A percentile compares a stretch with the other conserved stretches of the same genome.
Conservation (phyloP, 2,888 invertebrate genomes). For the Eretmocerus hayati region DNA sequence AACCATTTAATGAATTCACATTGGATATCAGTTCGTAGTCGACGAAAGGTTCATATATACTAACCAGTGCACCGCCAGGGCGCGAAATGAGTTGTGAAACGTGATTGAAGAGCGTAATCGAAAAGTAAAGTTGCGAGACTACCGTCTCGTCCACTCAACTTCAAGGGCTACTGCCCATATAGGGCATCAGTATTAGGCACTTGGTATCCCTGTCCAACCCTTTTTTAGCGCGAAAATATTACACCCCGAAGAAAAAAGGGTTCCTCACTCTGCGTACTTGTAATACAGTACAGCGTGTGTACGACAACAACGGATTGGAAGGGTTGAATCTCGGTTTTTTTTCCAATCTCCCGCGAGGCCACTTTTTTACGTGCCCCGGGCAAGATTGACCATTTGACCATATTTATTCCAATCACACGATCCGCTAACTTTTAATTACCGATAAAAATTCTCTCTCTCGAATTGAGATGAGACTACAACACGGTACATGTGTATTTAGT, state of each 20-base stretch:
- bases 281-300: too few relatives aligned
- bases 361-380: conserved; percentile 27
- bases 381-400: conserved; percentile 41
- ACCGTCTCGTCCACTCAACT: not conserved
- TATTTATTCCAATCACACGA: conserved; percentile 44
- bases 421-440: conserved; percentile 44
- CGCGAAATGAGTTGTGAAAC: conserved; percentile 24
- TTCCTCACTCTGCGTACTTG: too few relatives aligned
- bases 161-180: not conserved
- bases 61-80: conserved; percentile 2
- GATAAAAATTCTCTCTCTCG: conserved; percentile 38
- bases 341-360: not conserved
- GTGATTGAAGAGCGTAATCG: conserved; percentile 25
- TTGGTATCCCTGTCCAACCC: too few relatives aligned
- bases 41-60: too few relatives aligned
- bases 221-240: too few relatives aligned
- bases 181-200: conserved; percentile 10
- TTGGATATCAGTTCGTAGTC: conserved; percentile 6
- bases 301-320: too few relatives aligned
- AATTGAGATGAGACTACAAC: too few relatives aligned
- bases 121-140: conserved; percentile 20
- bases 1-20: conserved; percentile 21
- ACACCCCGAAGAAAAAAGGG: too few relatives aligned
- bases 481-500: too few relatives aligned
- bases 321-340: not conserved